These are phyloP conservation scores for Dromaius novaehollandiae DNA, from an alignment of 2,113 vertebrate species.

Conservation along the genomic window DNA sequence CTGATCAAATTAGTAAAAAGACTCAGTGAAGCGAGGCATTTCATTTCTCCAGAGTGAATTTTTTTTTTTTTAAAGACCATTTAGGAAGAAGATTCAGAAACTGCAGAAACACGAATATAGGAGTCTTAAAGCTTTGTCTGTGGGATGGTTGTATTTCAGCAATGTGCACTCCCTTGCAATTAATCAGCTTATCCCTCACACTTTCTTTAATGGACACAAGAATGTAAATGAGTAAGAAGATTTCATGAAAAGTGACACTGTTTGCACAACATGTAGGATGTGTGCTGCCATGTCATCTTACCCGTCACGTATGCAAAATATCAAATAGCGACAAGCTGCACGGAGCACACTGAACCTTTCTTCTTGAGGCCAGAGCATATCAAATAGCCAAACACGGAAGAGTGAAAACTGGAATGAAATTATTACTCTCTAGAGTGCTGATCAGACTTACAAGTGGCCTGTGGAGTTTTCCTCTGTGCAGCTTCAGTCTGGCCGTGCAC, in stretches of 20 bases:
- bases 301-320: neutral
- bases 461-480: neutral
- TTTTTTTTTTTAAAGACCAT: neutral
- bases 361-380: neutral
- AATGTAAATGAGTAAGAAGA: neutral
- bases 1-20: neutral
- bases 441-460: neutral
- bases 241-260: neutral
- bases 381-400: neutral
- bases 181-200: neutral
- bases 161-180: neutral
- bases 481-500: neutral
- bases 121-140: neutral
- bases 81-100: constrained; percentile 30
- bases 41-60: constrained; percentile 30
- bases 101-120: neutral
- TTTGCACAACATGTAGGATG: neutral
- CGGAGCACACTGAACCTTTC: neutral
- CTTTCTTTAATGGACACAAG: neutral
- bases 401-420: neutral
- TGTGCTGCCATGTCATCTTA: fast-evolving
- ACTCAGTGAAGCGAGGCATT: neutral
- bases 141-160: neutral
- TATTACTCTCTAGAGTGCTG: neutral
- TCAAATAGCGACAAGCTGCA: neutral